Conservation (phyloP, 1,140 invertebrate genomes). For the Laupala kohalensis region DNA sequence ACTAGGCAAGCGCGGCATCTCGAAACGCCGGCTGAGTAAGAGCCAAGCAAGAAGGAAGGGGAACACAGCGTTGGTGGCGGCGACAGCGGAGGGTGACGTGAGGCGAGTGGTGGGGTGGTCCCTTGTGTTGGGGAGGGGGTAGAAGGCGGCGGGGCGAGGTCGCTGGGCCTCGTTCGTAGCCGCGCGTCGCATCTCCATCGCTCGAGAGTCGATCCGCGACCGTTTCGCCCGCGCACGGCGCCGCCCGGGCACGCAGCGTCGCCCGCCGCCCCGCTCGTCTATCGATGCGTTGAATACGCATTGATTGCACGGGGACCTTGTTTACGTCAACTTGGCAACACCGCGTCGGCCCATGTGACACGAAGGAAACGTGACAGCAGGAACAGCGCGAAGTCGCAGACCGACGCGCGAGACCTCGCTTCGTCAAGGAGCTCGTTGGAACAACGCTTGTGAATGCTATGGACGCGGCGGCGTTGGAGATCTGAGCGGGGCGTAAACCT, state of each 20-base stretch:
- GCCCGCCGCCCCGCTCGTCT: too few species aligned
- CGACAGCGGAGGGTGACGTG: too few species aligned
- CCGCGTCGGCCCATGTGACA: constrained; percentile 29
- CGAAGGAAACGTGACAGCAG: constrained; percentile 32
- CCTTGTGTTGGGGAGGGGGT: too few species aligned
- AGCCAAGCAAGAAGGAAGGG: too few species aligned
- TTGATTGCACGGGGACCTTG: constrained; percentile 5
- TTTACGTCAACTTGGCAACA: constrained; percentile 9
- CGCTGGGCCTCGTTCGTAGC: too few species aligned
- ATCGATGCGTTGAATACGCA: neutral
- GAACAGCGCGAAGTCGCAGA: constrained; percentile 16
- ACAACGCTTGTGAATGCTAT: neutral
- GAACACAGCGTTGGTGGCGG: neutral
- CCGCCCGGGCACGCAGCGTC: too few species aligned
- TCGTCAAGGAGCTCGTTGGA: constrained; percentile 19
- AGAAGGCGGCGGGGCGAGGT: too few species aligned
- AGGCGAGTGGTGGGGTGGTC: too few species aligned
- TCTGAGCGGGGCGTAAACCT: neutral
- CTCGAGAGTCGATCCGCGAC: neutral
- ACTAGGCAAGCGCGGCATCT: too few species aligned
- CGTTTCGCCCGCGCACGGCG: neutral
- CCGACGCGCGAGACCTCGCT: constrained; percentile 25
- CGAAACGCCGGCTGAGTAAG: too few species aligned
- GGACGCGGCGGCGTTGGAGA: neutral
- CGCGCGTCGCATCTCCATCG: too few species aligned